phyloP scores from a whole-genome alignment of 2,797 vertebrate species.

The Phalloptychus januarius region DNA sequence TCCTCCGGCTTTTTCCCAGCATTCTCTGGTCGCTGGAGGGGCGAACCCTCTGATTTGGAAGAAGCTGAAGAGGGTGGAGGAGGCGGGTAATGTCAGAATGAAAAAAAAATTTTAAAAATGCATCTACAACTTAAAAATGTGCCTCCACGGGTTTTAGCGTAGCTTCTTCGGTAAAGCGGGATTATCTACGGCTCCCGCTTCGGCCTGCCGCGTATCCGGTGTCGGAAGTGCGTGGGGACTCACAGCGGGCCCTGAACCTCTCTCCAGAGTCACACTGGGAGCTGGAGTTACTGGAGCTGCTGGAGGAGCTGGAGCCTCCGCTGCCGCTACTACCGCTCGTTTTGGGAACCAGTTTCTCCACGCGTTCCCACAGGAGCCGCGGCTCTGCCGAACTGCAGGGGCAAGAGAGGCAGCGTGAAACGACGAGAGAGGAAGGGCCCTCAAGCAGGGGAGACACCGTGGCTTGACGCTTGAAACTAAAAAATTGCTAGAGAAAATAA shows the following conservation, averaged over 20 bases:
- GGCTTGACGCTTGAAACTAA: not conserved
- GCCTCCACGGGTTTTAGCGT: not conserved
- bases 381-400: conserved; percentile 85
- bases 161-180: not conserved
- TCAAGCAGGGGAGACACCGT: not conserved
- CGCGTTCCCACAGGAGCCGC: conserved; percentile 92
- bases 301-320: conserved; percentile 88
- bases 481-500: not conserved
- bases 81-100: conserved; percentile 52
- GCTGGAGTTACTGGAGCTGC: conserved; percentile 91
- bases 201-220: not conserved
- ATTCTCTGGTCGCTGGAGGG: conserved; percentile 88
- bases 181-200: not conserved
- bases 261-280: conserved; percentile 94
- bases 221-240: conserved; percentile 63
- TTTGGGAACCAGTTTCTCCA: conserved; percentile 91
- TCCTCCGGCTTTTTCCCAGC: conserved; percentile 90
- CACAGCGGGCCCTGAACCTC: conserved; percentile 91
- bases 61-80: conserved; percentile 83
- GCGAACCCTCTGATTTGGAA: conserved; percentile 92
- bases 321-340: conserved; percentile 73
- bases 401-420: conserved; percentile 32
- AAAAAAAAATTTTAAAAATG: not conserved
- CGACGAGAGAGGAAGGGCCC: not conserved
- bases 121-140: conserved; percentile 7